A percentile compares a stretch with the other conserved stretches of the same genome.
Conservation (phyloP, 2,113 vertebrate genomes). For the Chaetodon auriga region DNA sequence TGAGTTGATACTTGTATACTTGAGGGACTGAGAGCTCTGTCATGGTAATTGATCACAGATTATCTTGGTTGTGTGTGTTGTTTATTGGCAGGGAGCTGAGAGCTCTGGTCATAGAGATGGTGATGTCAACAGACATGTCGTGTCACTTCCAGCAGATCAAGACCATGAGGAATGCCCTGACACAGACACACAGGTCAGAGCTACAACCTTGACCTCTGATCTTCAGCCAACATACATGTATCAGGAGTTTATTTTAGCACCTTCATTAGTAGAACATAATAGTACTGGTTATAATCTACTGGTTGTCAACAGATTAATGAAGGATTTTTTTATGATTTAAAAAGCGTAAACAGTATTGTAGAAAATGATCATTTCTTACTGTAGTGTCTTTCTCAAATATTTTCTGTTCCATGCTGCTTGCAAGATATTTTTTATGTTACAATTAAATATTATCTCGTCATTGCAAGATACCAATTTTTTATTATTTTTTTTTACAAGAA, state of each 20-base stretch:
- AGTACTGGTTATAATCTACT: neutral
- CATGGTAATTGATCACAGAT: neutral
- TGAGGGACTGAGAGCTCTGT: neutral
- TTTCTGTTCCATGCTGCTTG: too few species aligned
- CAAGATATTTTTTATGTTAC: too few species aligned
- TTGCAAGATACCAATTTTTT: too few species aligned
- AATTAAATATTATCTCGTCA: too few species aligned
- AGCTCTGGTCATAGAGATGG: slow-evolving; percentile 97
- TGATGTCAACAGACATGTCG: slow-evolving; percentile 99
- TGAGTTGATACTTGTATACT: neutral
- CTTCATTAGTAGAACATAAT: neutral
- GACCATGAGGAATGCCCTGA: slow-evolving; percentile 92
- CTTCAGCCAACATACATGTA: neutral
- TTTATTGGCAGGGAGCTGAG: slow-evolving; percentile 90
- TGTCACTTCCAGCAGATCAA: slow-evolving; percentile 99
- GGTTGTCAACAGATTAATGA: neutral
- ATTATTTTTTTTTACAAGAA: too few species aligned
- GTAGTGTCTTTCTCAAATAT: too few species aligned
- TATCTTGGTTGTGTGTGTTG: slow-evolving; percentile 8
- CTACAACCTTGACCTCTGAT: neutral
- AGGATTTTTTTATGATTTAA: neutral
- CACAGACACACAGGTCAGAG: slow-evolving; percentile 90
- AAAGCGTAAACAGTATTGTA: too few species aligned
- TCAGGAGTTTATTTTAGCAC: neutral
- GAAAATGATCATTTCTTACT: too few species aligned